Evolutionary conservation across 1,140 invertebrate genomes (phyloP).

Genomic region (Halesus radiatus): DNA sequence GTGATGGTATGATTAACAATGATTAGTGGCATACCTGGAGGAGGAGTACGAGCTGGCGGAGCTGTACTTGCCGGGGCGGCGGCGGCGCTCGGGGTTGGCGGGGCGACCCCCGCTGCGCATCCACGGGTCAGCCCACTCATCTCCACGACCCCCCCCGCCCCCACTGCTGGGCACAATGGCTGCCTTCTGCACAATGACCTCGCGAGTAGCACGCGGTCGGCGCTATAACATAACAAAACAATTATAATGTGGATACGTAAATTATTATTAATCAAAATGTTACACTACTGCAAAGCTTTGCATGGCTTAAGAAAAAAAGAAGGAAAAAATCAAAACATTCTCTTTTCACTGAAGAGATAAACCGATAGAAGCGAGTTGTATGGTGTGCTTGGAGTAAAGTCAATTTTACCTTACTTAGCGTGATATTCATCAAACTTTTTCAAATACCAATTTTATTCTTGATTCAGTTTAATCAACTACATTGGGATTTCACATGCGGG

Average conservation of each 20-base stretch:
- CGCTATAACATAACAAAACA: conserved; percentile 61
- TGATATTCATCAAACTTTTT: too few species aligned
- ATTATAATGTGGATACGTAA: neutral
- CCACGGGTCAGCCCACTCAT: conserved; percentile 96
- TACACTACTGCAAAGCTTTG: too few species aligned
- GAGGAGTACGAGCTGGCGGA: conserved; percentile 84
- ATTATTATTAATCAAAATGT: neutral
- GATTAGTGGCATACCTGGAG: conserved; percentile 73
- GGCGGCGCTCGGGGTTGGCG: neutral
- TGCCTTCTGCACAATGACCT: conserved; percentile 84
- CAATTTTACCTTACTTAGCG: too few species aligned
- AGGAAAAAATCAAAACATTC: too few species aligned
- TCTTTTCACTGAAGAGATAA: too few species aligned
- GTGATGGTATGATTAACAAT: neutral
- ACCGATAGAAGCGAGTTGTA: too few species aligned
- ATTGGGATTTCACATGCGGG: too few species aligned
- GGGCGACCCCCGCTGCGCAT: conserved; percentile 72
- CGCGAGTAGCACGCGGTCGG: conserved; percentile 77
- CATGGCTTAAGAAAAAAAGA: too few species aligned
- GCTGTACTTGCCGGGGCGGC: conserved; percentile 69
- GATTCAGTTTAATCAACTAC: too few species aligned
- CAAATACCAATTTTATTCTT: too few species aligned
- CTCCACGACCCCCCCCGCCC: conserved; percentile 83
- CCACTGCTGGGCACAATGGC: conserved; percentile 75
- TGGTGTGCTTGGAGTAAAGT: too few species aligned